Evolutionary conservation across 2,113 vertebrate genomes (phyloP), one percentile per base, ranked within the genome.

Genomic region (Carassius gibelio): DNA sequence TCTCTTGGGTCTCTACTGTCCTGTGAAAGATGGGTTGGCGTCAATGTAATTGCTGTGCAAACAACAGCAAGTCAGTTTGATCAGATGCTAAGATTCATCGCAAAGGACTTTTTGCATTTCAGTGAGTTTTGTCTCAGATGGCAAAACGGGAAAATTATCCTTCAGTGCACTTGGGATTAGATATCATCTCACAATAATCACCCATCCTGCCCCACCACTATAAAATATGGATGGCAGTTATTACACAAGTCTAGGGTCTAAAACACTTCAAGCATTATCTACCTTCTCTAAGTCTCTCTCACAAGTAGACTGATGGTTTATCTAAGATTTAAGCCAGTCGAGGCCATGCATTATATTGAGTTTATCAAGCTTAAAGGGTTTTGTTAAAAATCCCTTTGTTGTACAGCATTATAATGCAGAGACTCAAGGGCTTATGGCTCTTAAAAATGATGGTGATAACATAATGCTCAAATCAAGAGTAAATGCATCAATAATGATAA

Each of bases 331-430:
- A 74, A 74, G 38, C 19, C 19, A 45, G 36, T 74, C 5, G 38
- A 74, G 71, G 38, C 71, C 34, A 74, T n/a, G 71, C 38, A 34
- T 68, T 68, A 34, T 34, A 68, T 30, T 34, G 71, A 74, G 38
- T 21, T 45, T 13, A 74, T 45, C 71, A 75, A 75, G 19, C 42
- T 75, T 50, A 45, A 48, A 21, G 42, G 9, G 19, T 48, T 38
- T 48, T 48, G 71, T 75, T 48, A 48, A 75, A 75, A 75, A n/a
- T n/a, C 8, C 10, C 11, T 75, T 48, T 71, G 68, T 71, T 6
- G 2, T 45, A 75, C 48, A 48, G 10, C 38, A 74, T 74, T 74
- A 45, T 21, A 74, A 74, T 74, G 34, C 38, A 42, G 69, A 66
- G 23, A 36, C 69, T 72, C 17, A 72, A 42, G 36, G 71, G 4